Evolutionary conservation across 2,888 invertebrate species (phyloP), one percentile per base, ranked within the genome.

Genomic region (Tetragonula carbonaria): DNA sequence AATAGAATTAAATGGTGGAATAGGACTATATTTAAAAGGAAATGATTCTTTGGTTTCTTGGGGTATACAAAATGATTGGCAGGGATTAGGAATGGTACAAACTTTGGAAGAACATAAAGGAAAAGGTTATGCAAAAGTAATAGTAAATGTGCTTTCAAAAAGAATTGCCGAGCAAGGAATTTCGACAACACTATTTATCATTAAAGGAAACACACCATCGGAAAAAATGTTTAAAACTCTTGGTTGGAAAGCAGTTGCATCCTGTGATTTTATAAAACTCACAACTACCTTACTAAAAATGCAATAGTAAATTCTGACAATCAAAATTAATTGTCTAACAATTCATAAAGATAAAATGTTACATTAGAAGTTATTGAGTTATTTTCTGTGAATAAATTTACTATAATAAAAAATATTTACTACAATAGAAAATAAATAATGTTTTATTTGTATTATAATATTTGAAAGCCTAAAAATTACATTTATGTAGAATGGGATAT

Each of bases 101-200:
- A 95, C 95, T 2, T 83, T 91, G 13, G 91, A 93, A 4, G 87
- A 90, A 28, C 89, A 95, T 76, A 93, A 89, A 82, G 88, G 93
- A 66, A 94, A 91, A 82, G 95, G 95, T 45, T 95, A 94, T 83
- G 95, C 92, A 6, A 91, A 88, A 83, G 85, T 94, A 38, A 90
- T 95, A 28, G 89, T 91, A 4, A 93, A 93, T 89, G 86, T 90
- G 2, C 81, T 95, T 73, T 86, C 93, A 16, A 94, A 93, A 79
- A 83, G 91, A 72, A 91, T 95, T 23, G 94, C 93, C 1, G 85
- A 92, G 72, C 90, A 93, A 71, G 94, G 93, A 45, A 88, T 92
- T 77, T 86, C 92, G 77, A 89, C 93, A 3, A 59, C 90, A 4
- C 92, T 92, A 23, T 94, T 93, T 59, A 89, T 95, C 55, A 83